Evolutionary conservation across 2,888 invertebrate genomes (phyloP), one percentile per base, ranked within the genome.

Genomic region (Agriopis aurantiaria): DNA sequence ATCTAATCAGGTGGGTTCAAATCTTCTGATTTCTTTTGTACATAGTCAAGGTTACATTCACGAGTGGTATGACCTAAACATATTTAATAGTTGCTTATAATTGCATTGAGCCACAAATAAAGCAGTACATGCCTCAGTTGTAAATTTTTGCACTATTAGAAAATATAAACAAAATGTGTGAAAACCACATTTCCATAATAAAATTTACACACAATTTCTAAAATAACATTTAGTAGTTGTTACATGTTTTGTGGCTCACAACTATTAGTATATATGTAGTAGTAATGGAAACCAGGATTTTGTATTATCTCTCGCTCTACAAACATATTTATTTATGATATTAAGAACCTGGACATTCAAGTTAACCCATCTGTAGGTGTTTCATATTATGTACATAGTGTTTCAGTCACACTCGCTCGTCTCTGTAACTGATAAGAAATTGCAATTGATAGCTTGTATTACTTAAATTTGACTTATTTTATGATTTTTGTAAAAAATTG

Each of bases 1-100:
- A 69, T 67, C 75, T 88, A 75, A 79, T 87, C 73, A 89, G 91
- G 91, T 92, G 89, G 90, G 90, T 89, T 75, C 77, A 82, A 83
- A 85, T 87, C 79, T 76, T 88, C 61, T 88, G 84, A 85, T 75
- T 65, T 75, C 74, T 79, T 60, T 52, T 77, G 69, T 73, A 72
- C 46, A 80, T 74, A 82, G 76, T 69, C 72, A 71, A 51, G 72
- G 75, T 71, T 75, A 63, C 73, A 71, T 57, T 41, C 55, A 69
- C 73, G 76, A 74, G 69, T 65, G 55, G 59, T 64, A 63, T 62
- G 61, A 71, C 75, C 52, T 69, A 41, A 48, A 60, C 40, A 41
- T 17, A 10, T 17, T 9, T 41, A 41, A 23, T 52, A 5, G 11
- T 23, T 52, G 10, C 11, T 11, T 8, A 14, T 6, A 8, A 7